Conservation (phyloP, 2,113 vertebrate species). For the Mobula hypostoma region DNA sequence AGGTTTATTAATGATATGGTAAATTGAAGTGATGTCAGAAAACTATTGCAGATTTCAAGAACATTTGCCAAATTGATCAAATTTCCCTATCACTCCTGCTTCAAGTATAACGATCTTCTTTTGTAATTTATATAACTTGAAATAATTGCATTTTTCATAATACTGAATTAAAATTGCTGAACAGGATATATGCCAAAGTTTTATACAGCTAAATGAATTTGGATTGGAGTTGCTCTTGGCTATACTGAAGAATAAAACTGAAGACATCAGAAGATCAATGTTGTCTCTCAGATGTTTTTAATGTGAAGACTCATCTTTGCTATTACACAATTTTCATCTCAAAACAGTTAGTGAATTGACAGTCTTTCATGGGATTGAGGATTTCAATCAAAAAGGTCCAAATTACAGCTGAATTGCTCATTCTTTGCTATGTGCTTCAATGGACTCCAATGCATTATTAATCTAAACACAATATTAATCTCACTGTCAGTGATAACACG, state of each 20-base stretch:
- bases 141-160: background rate
- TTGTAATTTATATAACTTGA: background rate
- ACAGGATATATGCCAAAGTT: background rate
- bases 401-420: conserved; percentile 3
- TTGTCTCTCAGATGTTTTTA: background rate
- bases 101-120: background rate
- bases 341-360: conserved; percentile 41
- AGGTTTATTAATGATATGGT: background rate
- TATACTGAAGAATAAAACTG: background rate
- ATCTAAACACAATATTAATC: conserved; percentile 28
- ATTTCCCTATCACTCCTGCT: background rate
- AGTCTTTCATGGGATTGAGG: conserved; percentile 44
- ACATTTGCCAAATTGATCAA: background rate
- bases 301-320: conserved; percentile 43
- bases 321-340: conserved; percentile 45
- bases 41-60: background rate
- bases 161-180: background rate
- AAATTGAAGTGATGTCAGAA: background rate
- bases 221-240: background rate
- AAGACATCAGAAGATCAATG: background rate
- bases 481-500: background rate
- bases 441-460: background rate
- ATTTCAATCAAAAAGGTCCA: conserved; percentile 43
- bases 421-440: background rate
- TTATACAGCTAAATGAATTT: background rate